phyloP scores from a whole-genome alignment of 2,888 invertebrate species.

The Cryptosula pallasiana region DNA sequence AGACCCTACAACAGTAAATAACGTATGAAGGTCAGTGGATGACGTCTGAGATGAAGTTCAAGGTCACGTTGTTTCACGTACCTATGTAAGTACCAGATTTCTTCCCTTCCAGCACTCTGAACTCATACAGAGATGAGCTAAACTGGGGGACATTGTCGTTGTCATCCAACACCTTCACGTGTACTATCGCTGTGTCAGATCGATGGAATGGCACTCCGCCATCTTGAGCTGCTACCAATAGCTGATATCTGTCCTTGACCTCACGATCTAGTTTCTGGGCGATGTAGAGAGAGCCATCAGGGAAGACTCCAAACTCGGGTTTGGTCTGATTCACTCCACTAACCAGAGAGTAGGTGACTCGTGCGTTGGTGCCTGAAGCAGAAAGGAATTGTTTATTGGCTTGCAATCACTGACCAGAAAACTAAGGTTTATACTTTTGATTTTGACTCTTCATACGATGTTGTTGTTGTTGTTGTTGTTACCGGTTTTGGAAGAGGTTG shows the following conservation, averaged over 20 bases:
- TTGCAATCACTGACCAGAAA: no score
- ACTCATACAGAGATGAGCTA: slow-evolving; percentile 18
- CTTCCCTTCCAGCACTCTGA: neutral
- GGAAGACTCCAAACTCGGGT: slow-evolving; percentile 79
- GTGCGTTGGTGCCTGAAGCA: slow-evolving; percentile 35
- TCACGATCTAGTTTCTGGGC: slow-evolving; percentile 81
- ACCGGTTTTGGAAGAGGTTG: no score
- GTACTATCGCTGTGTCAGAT: slow-evolving; percentile 36
- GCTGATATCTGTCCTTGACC: slow-evolving; percentile 77
- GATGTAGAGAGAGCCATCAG: slow-evolving; percentile 86
- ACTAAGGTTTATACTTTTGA: no score
- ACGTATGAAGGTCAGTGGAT: no score
- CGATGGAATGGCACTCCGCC: slow-evolving; percentile 53
- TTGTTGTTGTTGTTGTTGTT: no score
- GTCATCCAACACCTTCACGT: slow-evolving; percentile 71
- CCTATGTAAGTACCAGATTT: neutral
- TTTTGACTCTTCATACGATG: no score
- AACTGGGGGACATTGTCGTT: slow-evolving; percentile 91
- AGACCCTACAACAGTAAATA: slow-evolving; percentile 44
- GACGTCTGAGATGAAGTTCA: no score
- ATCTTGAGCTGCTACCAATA: slow-evolving; percentile 78
- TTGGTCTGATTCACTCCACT: slow-evolving; percentile 77
- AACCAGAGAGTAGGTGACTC: slow-evolving; percentile 61
- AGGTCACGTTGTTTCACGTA: no score
- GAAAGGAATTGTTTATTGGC: no score